These are phyloP conservation scores for Cyclophora punctaria DNA, from an alignment of 2,888 invertebrate species.

Conservation along the genomic window DNA sequence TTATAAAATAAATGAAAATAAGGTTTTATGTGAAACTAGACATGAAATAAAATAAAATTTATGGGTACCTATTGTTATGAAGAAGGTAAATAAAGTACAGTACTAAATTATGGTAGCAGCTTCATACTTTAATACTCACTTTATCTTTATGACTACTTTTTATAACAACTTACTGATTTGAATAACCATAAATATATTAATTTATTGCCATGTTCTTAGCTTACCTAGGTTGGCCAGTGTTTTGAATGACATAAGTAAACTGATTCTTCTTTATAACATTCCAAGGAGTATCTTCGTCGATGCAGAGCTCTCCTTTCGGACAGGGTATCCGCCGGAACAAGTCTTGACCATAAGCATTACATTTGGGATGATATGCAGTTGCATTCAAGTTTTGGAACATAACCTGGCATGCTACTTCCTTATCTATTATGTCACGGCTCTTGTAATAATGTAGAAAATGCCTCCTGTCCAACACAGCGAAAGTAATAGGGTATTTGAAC, in stretches of 20 bases:
- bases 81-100: no score
- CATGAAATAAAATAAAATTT: no score
- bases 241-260: conserved; percentile 94
- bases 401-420: conserved; percentile 83
- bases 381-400: conserved; percentile 91
- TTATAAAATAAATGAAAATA: no score
- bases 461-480: conserved; percentile 92
- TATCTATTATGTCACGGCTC: conserved; percentile 77
- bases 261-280: conserved; percentile 92
- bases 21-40: no score
- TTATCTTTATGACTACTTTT: no score
- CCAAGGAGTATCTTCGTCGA: conserved; percentile 88
- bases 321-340: conserved; percentile 92
- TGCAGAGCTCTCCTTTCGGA: conserved; percentile 81
- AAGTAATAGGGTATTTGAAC: conserved; percentile 81
- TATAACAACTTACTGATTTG: no score
- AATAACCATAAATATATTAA: no score
- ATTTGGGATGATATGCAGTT: conserved; percentile 88
- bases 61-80: no score
- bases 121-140: no score
- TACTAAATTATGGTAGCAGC: no score
- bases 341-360: conserved; percentile 84
- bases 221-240: conserved; percentile 91
- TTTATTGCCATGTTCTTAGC: background rate
- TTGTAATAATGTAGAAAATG: conserved; percentile 94